Evolutionary conservation across 2,113 vertebrate species (phyloP), one percentile per base, ranked within the genome.

Genomic region (Sylvilagus bachmani): DNA sequence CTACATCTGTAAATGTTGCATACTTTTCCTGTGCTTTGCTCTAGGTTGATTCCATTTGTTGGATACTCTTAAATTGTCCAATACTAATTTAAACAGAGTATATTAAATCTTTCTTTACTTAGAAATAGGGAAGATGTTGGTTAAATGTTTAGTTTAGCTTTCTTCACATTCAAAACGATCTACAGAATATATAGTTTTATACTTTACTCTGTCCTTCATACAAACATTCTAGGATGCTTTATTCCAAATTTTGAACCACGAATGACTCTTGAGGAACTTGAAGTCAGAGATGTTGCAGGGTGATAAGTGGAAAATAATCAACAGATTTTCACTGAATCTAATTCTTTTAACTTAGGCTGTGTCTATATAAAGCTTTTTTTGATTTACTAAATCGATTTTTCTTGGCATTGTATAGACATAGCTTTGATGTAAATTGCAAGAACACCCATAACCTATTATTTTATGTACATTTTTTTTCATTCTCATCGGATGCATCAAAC

Each of bases 391-490:
- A 69, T 81, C 55, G 29, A 87, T 17, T 86, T 96, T 91, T 70
- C n/a, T 83, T 93, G 74, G 84, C 95, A 92, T 95, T 97, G 49
- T 93, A 84, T 93, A 95, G 93, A 96, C 95, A 96, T 91, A 97
- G 87, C 92, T 95, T 84, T 92, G 71, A 79, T 94, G 69, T 96
- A 92, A 94, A 79, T 95, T 97, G 25, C 53, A 92, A 92, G 66
- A 96, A 94, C 31, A 64, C 77, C 87, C 85, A 86, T 97, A 96
- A 97, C 85, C 53, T 96, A 5, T 93, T 96, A 90, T 91, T 91
- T 74, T 96, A 8, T 95, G 88, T 96, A 93, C 88, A 96, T 95
- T 94, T 95, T 95, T 89, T 95, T 95, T 83, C 93, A 89, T 96
- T 96, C 66, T 97, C 95, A 88, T 97, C 24, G 38, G 95, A 93